Evolutionary conservation across 2,113 vertebrate species (phyloP), one percentile per base, ranked within the genome.

Genomic region (Halcyon malimbica): DNA sequence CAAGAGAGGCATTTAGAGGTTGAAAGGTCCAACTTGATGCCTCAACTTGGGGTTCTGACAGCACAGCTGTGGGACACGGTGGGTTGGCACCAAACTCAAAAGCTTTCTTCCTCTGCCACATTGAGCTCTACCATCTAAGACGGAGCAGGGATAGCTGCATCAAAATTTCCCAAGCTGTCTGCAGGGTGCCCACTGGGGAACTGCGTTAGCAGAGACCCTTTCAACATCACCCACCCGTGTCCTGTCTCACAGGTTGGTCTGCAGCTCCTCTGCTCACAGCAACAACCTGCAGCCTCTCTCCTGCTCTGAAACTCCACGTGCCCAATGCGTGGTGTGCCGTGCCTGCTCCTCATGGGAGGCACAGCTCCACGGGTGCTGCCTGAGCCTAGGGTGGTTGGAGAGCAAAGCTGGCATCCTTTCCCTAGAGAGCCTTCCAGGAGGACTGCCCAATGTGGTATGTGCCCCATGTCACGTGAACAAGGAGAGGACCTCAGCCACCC

Each of bases 401-500:
- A 37, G 42, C 59, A 51, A 65, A 37, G 4, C 21, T 50, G 12
- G 35, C 50, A 33, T 35, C 5, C 21, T 76, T 16, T 54, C 18
- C n/a, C 10, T 0, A 0, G 4, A 76, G 9, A 50, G 5, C 6
- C 20, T 71, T 74, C 28, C 64, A 82, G 31, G 26, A 21, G 26
- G 33, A 50, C 41, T 89, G 70, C 41, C 37, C 24, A 4, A 1
- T 7, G 60, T 46, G 50, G 16, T 37, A n/a, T 33, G 42, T 6
- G 25, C 18, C 86, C 65, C 62, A 17, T 0, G 13, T 19, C 46
- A 31, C 0, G 2, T n/a, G 12, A 63, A 25, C 54, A 57, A 70
- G 79, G 23, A 87, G 29, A 69, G 1, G 35, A 53, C 46, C 63
- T 83, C 25, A 42, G 44, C 19, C 3, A 2, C 44, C 71, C 80